Percentiles rank a stretch among this genome's conserved stretches.
Evolutionary conservation across 2,888 invertebrate species (phyloP).

Genomic region (Lepidonotus clava): DNA sequence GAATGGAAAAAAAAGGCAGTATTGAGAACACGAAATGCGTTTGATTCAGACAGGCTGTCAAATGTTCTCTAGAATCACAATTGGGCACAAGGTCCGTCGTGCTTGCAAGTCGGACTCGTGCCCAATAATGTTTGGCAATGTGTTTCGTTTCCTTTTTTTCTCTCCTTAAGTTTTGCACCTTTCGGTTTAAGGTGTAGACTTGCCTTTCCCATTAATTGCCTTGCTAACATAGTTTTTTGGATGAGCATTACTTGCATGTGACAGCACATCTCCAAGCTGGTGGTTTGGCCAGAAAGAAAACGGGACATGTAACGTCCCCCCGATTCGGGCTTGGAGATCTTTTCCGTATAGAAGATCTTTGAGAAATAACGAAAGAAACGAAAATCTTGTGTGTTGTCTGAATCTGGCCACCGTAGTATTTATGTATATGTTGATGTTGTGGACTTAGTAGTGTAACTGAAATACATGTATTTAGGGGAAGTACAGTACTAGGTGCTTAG

Average conservation of each 20-base stretch:
- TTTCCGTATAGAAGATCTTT: neutral
- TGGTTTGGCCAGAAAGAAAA: conserved; percentile 20
- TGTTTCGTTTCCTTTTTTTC: conserved; percentile 29
- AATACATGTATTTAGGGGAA: conserved; percentile 20
- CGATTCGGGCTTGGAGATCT: conserved; percentile 20
- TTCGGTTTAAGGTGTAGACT: conserved; percentile 48
- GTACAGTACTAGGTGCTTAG: conserved; percentile 39
- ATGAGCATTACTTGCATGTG: conserved; percentile 40
- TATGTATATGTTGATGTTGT: conserved; percentile 41
- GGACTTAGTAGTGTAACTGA: conserved; percentile 41
- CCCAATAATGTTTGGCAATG: conserved; percentile 33
- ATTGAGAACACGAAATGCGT: no score
- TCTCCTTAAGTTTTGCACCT: conserved; percentile 41
- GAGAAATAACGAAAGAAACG: neutral
- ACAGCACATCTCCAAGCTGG: conserved; percentile 40
- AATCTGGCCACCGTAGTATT: conserved; percentile 53
- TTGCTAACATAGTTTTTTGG: conserved; percentile 45
- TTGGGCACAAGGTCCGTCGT: conserved; percentile 2
- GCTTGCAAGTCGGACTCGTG: neutral
- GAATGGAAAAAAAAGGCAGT: no score
- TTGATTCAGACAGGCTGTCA: conserved; percentile 38
- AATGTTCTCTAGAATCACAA: conserved; percentile 7
- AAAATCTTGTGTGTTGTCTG: conserved; percentile 47
- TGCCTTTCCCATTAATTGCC: conserved; percentile 48
- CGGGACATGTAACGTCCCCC: neutral